phyloP scores from a whole-genome alignment of 2,888 invertebrate genomes.

The Agrochola litura region DNA sequence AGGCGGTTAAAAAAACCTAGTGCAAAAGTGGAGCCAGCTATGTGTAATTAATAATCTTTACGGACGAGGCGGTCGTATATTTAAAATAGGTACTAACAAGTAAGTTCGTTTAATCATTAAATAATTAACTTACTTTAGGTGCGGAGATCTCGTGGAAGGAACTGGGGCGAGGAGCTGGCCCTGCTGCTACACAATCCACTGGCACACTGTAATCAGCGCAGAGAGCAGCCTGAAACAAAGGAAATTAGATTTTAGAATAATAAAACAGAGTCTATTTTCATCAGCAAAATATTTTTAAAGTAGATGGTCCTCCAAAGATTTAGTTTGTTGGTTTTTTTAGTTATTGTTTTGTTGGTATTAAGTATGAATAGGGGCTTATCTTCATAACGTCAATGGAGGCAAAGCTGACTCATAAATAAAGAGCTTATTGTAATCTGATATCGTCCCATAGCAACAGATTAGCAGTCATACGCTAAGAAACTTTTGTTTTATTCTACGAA shows the following conservation, averaged over 20 bases:
- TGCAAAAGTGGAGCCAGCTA: too few relatives aligned
- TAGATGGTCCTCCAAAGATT: not conserved
- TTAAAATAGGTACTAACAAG: too few relatives aligned
- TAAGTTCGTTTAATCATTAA: too few relatives aligned
- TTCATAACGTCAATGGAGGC: not conserved
- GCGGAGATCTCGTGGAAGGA: slow-evolving; percentile 89
- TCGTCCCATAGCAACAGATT: slow-evolving; percentile 15
- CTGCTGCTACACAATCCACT: slow-evolving; percentile 94
- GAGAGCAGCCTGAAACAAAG: slow-evolving; percentile 93
- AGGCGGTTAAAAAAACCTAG: too few relatives aligned
- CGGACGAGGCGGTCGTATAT: too few relatives aligned
- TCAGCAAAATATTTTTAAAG: not conserved
- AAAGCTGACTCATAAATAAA: not conserved
- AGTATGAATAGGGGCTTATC: slow-evolving; percentile 4
- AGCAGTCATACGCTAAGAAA: not conserved
- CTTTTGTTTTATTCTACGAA: not conserved
- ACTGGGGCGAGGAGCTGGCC: slow-evolving; percentile 92
- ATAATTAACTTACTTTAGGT: slow-evolving; percentile 80
- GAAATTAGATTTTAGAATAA: slow-evolving; percentile 8
- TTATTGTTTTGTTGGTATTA: not conserved
- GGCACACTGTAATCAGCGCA: slow-evolving; percentile 97
- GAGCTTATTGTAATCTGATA: slow-evolving; percentile 26
- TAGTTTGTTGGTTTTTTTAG: not conserved
- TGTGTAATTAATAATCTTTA: too few relatives aligned
- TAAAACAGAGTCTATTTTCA: not conserved